Evolutionary conservation across 1,140 invertebrate genomes (phyloP), one percentile per base, ranked within the genome.

Genomic region (Formica exsecta): DNA sequence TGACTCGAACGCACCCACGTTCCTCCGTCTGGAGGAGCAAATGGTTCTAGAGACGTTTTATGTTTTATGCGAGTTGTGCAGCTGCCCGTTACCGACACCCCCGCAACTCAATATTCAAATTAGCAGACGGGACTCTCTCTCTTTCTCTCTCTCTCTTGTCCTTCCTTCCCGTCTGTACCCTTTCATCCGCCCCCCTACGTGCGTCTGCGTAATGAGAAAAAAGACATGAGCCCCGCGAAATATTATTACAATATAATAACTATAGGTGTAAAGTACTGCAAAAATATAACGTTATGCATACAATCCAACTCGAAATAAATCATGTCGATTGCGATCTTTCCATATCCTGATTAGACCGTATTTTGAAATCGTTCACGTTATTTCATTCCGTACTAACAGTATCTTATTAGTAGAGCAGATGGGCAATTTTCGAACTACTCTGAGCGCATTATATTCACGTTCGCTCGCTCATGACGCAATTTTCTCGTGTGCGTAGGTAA

Each of bases 61-160:
- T 93, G 93, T 90, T 93, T 93, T 92, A 93, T 91, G 91, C 88
- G 91, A 92, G 89, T 90, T 87, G 91, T 90, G 93, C 93, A 94
- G 92, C 93, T 94, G 94, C 90, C 89, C 90, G 91, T 91, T 93
- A 90, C 91, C 87, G 86, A 94, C 92, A 94, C 94, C 93, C 93
- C 93, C 93, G 93, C 93, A 94, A 93, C 90, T 93, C 92, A 93
- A 93, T 94, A 95, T 94, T 94, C 93, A 95, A 95, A 94, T 94
- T 92, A 94, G 90, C 92, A 86, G 89, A 89, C 89, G 87, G 59
- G 84, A 68, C 90, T 66, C n/a, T 83, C 71, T 80, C 77, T 83
- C 62, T 66, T 51, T 62, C 57, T 65, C 73, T 70, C 25, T 70
- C 25, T 32, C 64, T 48, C 36, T 68, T 73, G 44, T 57, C 73